Conservation (phyloP, 2,113 vertebrate species). For the Anseranas semipalmata region DNA sequence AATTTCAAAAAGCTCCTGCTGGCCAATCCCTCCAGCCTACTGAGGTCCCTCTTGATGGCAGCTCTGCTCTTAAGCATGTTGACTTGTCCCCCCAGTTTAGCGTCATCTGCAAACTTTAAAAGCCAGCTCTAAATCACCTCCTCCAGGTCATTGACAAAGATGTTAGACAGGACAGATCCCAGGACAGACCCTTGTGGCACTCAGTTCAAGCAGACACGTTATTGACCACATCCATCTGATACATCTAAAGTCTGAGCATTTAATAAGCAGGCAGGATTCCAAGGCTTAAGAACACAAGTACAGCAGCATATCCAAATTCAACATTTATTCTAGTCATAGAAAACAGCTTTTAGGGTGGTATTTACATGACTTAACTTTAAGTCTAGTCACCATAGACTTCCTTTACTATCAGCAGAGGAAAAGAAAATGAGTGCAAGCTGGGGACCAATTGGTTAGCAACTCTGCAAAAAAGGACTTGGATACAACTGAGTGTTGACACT, state of each 20-base stretch:
- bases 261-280: background rate
- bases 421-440: background rate
- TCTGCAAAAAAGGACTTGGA: background rate
- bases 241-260: background rate
- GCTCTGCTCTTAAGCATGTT: background rate
- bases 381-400: background rate
- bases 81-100: background rate
- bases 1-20: background rate
- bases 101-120: background rate
- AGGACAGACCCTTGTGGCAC: background rate
- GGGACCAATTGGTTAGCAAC: background rate
- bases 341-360: conserved; percentile 5
- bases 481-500: background rate
- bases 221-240: background rate
- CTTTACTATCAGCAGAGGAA: background rate
- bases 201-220: background rate
- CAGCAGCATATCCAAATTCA: background rate
- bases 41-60: background rate
- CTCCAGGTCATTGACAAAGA: background rate
- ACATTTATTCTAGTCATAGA: background rate
- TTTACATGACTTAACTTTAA: background rate
- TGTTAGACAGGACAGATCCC: background rate
- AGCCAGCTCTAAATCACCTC: background rate
- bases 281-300: background rate
- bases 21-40: background rate